Evolutionary conservation across 2,797 vertebrate species (phyloP).

Genomic region (Percopsis omiscomaycus): DNA sequence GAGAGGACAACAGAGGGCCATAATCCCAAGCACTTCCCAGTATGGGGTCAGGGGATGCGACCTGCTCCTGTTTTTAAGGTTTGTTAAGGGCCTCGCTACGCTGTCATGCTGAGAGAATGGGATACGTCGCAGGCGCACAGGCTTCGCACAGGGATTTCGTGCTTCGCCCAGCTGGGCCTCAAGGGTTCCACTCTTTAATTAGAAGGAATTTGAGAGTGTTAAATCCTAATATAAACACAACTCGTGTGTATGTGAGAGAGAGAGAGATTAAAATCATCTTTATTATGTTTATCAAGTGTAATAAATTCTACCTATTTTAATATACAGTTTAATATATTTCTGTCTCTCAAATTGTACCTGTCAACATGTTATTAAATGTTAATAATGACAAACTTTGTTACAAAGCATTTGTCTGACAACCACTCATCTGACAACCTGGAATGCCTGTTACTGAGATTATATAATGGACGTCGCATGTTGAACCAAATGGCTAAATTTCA

Average conservation of each 20-base stretch:
- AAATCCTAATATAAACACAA: neutral
- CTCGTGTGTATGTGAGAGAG: neutral
- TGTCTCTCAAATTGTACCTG: too few relatives aligned
- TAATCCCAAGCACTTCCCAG: slow-evolving; percentile 45
- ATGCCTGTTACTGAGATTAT: neutral
- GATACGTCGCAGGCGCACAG: too few relatives aligned
- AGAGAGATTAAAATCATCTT: neutral
- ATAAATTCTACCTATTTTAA: neutral
- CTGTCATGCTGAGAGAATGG: neutral
- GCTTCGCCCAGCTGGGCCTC: slow-evolving; percentile 1
- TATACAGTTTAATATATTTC: too few relatives aligned
- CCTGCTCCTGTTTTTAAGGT: slow-evolving; percentile 12
- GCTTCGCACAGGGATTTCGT: too few relatives aligned
- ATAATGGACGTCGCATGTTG: slow-evolving; percentile 13
- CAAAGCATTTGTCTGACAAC: too few relatives aligned
- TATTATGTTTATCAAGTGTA: neutral
- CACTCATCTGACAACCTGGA: too few relatives aligned
- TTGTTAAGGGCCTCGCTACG: slow-evolving; percentile 32
- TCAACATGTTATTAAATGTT: too few relatives aligned
- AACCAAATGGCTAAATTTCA: slow-evolving; percentile 13
- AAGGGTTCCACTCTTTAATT: neutral
- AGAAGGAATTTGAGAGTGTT: neutral
- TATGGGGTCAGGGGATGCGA: slow-evolving; percentile 8
- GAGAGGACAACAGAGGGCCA: slow-evolving; percentile 28
- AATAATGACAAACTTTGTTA: too few relatives aligned